These are phyloP conservation scores for Cerastoderma edule DNA, from an alignment of 2,888 invertebrate species.

Conservation along the genomic window DNA sequence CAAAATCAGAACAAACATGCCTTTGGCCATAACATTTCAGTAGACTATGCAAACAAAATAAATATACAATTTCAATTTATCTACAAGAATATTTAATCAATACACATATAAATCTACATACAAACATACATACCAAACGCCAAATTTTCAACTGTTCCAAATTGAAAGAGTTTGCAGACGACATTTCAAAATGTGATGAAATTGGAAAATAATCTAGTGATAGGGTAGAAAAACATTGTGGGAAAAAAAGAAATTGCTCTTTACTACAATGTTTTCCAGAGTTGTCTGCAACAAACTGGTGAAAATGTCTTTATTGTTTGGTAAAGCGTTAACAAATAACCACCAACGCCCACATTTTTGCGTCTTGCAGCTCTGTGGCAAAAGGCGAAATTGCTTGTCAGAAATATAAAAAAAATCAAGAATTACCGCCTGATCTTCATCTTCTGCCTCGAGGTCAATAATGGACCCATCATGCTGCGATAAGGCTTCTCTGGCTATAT, in stretches of 20 bases:
- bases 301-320: no score
- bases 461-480: conserved; percentile 18
- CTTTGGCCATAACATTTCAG: no score
- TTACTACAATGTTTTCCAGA: not conserved
- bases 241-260: not conserved
- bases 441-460: not conserved
- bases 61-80: not conserved
- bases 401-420: not conserved
- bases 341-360: not conserved
- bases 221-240: not conserved
- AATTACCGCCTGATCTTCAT: not conserved
- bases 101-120: not conserved
- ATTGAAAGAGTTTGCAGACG: no score
- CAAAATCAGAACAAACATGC: no score
- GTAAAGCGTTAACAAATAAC: not conserved
- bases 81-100: not conserved
- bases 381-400: not conserved
- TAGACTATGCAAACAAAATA: not conserved
- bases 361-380: not conserved
- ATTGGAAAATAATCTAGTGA: no score
- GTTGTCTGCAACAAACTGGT: not conserved
- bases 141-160: no score
- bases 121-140: no score
- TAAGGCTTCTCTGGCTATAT: conserved; percentile 4
- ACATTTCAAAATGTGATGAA: no score